Base-by-base conservation (phyloP, 2,888 invertebrate species). In the Andricus quercusramuli region DNA sequence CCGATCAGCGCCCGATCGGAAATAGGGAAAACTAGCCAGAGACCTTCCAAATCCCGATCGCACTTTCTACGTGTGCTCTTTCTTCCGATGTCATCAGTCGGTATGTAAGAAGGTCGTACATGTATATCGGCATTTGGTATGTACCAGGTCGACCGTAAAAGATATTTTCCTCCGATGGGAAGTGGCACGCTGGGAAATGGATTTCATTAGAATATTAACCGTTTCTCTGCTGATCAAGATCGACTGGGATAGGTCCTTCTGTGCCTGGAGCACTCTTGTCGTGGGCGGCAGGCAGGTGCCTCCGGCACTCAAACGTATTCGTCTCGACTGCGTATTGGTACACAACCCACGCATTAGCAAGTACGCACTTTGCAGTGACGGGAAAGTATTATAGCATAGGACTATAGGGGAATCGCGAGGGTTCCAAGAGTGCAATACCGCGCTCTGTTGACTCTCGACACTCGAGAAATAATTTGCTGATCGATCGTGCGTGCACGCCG, bases 261-360 rank as follows among this genome's bases (percentile, higher is more conserved):
- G 70, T 68, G 83, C 77, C 81, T 77, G 29, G 59, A 79, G 82
- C 79, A 66, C 56, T 79, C 77, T n/a, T 51, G 79, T 83, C 81
- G 86, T 86, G 85, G 86, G 86, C 86, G 86, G 83, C 77, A 81
- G 59, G 79, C 86, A 86, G 86, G 86, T 86, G 86, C 85, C 86
- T 86, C 82, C 62, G 80, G 85, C 83, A 81, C 82, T 79, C 82
- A 77, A 76, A 79, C 78, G 66, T 79, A 78, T 76, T 79, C 82
- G 80, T n/a, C 44, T 47, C 20, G 51, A 65, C 22, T 62, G 62
- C 47, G 17, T 59, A 44, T 85, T 83, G 82, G 84, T 83, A 81
- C 83, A 76, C 81, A 81, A 82, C 79, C 86, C 84, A 84, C 83
- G 82, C 81, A 83, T 79, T 81, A 79, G 76, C 76, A 82, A 68